phyloP scores from a whole-genome alignment of 1,140 invertebrate genomes.

The Saxidomus purpurata region DNA sequence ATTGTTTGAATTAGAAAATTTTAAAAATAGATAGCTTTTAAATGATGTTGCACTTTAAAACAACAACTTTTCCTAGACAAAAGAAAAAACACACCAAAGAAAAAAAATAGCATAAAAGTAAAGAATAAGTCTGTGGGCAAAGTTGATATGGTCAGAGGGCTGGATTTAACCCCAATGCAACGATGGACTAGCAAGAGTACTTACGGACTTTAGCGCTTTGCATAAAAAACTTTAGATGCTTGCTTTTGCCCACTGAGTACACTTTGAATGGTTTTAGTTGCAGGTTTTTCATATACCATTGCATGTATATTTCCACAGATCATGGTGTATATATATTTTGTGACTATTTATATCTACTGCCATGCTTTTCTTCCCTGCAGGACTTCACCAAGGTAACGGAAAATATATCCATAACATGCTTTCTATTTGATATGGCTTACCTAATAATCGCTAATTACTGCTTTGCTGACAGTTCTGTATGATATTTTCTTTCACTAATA shows the following conservation, averaged over 20 bases:
- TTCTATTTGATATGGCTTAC: conserved; percentile 2
- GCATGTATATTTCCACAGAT: not conserved
- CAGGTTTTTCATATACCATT: not conserved
- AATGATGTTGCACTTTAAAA: too few relatives aligned
- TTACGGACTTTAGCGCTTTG: too few relatives aligned
- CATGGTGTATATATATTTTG: conserved; percentile 19
- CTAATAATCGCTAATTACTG: conserved; percentile 36
- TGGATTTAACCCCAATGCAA: too few relatives aligned
- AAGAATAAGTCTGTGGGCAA: too few relatives aligned
- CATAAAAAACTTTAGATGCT: not conserved
- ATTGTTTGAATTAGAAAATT: too few relatives aligned
- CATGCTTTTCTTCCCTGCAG: conserved; percentile 41
- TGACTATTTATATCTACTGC: conserved; percentile 4
- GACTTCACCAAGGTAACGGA: conserved; percentile 50
- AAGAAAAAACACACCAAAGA: too few relatives aligned
- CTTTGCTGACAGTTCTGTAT: not conserved
- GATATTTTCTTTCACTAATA: conserved; percentile 16
- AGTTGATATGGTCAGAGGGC: too few relatives aligned
- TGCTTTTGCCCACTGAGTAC: not conserved
- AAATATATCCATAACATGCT: not conserved
- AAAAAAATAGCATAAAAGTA: too few relatives aligned
- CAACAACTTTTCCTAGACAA: too few relatives aligned
- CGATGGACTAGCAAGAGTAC: too few relatives aligned
- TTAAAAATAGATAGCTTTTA: too few relatives aligned
- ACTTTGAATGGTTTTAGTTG: not conserved